Base-by-base conservation (phyloP, 2,113 vertebrate genomes). In the Percina caprodes region DNA sequence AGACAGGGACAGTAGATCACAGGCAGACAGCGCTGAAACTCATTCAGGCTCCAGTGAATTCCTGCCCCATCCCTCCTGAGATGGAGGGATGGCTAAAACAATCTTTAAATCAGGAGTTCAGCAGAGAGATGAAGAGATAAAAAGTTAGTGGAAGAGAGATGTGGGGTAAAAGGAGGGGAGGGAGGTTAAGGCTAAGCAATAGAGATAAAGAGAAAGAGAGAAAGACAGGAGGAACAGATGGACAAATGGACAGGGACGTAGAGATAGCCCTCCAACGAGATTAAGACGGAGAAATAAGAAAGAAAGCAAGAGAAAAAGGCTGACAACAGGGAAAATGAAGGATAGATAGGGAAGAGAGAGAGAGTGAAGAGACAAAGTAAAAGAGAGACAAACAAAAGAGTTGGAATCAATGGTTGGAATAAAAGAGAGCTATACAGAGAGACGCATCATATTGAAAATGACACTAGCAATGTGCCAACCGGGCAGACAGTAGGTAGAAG, bases 1-100 rank as follows among this genome's bases (percentile, higher is more conserved):
- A 91, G 90, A 92, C 87, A 87, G 85, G 82, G 89, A 42, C 87
- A 87, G 89, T 92, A 86, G 86, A 93, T 91, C 89, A 92, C 75
- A 88, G 77, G 84, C 52, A 85, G 82, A 56, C 85, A 80, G 69
- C 80, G 80, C 45, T 21, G 67, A 90, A 83, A 91, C 83, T 77
- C 77, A 85, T 85, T 90, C 72, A 83, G 55, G 62, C 87, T 81
- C 60, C 75, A 59, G 90, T 87, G 85, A 55, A 42, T 79, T 84
- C 80, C 48, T 19, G 24, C 39, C 71, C 59, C 83, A 58, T 60
- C 63, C 85, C 81, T 88, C 84, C n/a, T 45, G 65, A 54, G 62
- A 35, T 69, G 70, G 62, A 69, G 55, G 35, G 12, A 60, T 83
- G 56, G 55, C 90, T 86, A 90, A 88, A 92, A 84, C 90, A 91